phyloP scores from a whole-genome alignment of 2,888 invertebrate species.

The Trissolcus japonicus region DNA sequence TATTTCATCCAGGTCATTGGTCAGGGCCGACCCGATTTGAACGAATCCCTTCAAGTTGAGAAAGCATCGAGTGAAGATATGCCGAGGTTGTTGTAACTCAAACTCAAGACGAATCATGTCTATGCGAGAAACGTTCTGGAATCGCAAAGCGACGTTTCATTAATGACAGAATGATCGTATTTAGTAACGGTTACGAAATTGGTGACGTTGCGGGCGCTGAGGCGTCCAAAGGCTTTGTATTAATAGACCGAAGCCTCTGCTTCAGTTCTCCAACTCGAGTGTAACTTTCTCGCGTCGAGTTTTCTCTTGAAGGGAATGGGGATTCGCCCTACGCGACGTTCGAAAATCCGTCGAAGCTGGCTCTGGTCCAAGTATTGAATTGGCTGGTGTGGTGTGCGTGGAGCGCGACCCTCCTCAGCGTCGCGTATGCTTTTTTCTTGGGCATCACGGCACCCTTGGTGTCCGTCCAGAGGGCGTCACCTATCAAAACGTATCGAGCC shows the following conservation, averaged over 20 bases:
- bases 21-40: slow-evolving; percentile 22
- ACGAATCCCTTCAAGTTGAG: slow-evolving; percentile 26
- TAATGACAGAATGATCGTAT: slow-evolving; percentile 24
- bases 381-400: slow-evolving; percentile 71
- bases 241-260: slow-evolving; percentile 37
- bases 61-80: not conserved
- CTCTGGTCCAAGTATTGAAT: slow-evolving; percentile 67
- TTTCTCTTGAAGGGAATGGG: not conserved
- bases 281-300: not conserved
- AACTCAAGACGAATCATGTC: not conserved
- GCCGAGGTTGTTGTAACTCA: not conserved
- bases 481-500: slow-evolving; percentile 42
- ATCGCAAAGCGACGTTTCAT: slow-evolving; percentile 14
- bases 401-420: slow-evolving; percentile 64
- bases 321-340: not conserved
- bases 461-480: slow-evolving; percentile 53
- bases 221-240: slow-evolving; percentile 39
- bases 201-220: slow-evolving; percentile 34
- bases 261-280: not conserved
- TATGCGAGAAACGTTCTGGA: not conserved
- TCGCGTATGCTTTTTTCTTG: slow-evolving; percentile 68
- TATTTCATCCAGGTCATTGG: slow-evolving; percentile 6
- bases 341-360: slow-evolving; percentile 66
- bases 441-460: slow-evolving; percentile 68
- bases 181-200: slow-evolving; percentile 46